Percentiles rank a stretch among this genome's conserved stretches.
phyloP scores from a whole-genome alignment of 2,888 invertebrate genomes.

The Polydrusus cervinus region DNA sequence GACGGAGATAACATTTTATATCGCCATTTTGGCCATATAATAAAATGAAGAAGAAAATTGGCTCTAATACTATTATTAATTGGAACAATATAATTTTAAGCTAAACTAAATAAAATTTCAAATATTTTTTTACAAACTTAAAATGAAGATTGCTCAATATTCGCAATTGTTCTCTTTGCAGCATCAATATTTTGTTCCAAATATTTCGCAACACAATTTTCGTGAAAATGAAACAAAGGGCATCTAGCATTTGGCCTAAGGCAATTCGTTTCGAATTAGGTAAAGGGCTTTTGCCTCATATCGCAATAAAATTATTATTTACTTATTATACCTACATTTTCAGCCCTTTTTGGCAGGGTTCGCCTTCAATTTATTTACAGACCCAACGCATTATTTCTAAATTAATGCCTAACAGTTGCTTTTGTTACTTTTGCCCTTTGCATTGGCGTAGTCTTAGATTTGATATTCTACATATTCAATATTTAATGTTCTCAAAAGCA shows the following conservation, averaged over 20 bases:
- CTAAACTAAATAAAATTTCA: too few species aligned
- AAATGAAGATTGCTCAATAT: background rate
- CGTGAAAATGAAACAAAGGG: constrained; percentile 45
- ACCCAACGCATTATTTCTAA: constrained; percentile 31
- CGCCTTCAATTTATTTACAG: constrained; percentile 36
- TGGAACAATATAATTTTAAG: too few species aligned
- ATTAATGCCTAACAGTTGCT: constrained; percentile 39
- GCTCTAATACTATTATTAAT: too few species aligned
- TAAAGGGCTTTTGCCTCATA: constrained; percentile 27
- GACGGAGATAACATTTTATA: too few species aligned
- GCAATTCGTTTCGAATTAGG: constrained; percentile 50
- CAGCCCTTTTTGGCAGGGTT: constrained; percentile 44
- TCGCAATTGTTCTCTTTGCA: background rate
- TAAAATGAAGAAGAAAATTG: too few species aligned
- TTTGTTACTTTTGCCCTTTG: constrained; percentile 38
- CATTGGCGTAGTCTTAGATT: constrained; percentile 3
- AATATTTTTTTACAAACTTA: background rate
- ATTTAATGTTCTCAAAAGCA: too few species aligned
- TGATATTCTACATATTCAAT: background rate
- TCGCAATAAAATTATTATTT: constrained; percentile 52
- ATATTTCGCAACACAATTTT: constrained; percentile 20
- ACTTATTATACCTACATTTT: constrained; percentile 45
- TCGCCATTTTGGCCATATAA: too few species aligned
- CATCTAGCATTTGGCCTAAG: constrained; percentile 37
- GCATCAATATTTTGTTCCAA: constrained; percentile 3